Conservation (phyloP, 35 echinoderm and acorn worm genomes). For the Holothuria glaberrima region DNA sequence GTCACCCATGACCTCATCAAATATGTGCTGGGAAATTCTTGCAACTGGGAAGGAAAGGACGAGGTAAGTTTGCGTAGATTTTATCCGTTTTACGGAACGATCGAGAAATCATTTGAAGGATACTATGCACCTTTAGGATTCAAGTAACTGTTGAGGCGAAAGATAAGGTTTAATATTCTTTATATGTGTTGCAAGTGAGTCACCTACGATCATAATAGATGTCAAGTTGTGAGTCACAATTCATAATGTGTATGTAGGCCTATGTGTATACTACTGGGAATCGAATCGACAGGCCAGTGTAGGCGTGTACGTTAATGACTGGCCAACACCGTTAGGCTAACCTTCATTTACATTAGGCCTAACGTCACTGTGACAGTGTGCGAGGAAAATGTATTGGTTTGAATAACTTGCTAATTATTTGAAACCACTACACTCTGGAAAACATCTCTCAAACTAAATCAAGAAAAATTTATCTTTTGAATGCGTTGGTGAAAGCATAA, state of each 20-base stretch:
- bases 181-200: constrained; percentile 23
- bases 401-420: too few species aligned
- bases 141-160: not conserved
- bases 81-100: not conserved
- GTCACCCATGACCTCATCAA: constrained; percentile 54
- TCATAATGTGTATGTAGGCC: constrained; percentile 36
- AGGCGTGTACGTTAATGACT: constrained; percentile 36
- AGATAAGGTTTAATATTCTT: not conserved
- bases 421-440: too few species aligned
- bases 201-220: constrained; percentile 32
- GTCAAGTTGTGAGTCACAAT: constrained; percentile 42
- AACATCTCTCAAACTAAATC: too few species aligned
- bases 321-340: constrained; percentile 26
- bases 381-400: too few species aligned
- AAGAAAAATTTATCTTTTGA: too few species aligned
- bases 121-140: not conserved
- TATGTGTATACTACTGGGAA: not conserved
- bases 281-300: constrained; percentile 7
- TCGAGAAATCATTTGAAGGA: not conserved
- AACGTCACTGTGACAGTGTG: too few species aligned
- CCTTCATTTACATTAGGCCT: too few species aligned
- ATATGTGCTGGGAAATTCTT: constrained; percentile 51
- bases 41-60: constrained; percentile 40
- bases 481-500: too few species aligned
- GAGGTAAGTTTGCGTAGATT: constrained; percentile 26